Evolutionary conservation across 2,113 vertebrate genomes (phyloP).

Genomic region (Dinomys branickii): DNA sequence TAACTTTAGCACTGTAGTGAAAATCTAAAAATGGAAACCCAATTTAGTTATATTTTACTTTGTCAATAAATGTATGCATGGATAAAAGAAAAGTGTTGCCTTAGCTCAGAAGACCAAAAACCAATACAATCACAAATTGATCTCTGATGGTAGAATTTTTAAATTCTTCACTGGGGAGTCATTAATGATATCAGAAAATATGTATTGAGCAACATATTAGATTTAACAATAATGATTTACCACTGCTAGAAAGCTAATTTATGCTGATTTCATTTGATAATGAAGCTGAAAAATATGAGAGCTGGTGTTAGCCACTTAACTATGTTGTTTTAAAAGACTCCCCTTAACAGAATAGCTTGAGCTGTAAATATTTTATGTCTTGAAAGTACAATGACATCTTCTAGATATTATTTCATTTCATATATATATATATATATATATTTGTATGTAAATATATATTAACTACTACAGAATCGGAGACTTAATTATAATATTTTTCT

Average conservation of each 20-base stretch:
- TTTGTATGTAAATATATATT: too few species aligned
- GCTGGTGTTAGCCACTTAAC: not conserved
- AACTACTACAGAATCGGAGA: slow-evolving; percentile 1
- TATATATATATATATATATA: not conserved
- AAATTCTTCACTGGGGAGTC: not conserved
- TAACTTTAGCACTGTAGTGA: not conserved
- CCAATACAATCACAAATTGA: not conserved
- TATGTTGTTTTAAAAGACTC: not conserved
- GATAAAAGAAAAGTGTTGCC: not conserved
- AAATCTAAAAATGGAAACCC: not conserved
- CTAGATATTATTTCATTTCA: not conserved
- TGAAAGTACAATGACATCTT: not conserved
- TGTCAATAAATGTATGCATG: not conserved
- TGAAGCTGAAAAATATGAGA: not conserved
- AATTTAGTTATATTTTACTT: not conserved
- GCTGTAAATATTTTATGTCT: not conserved
- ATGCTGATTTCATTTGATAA: not conserved
- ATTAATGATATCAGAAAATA: not conserved
- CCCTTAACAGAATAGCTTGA: not conserved
- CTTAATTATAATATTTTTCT: slow-evolving; percentile 17
- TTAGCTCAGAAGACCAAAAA: not conserved
- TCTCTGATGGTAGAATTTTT: not conserved
- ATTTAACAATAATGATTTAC: not conserved
- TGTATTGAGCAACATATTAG: not conserved
- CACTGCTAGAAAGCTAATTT: not conserved